Percentiles rank a stretch among this genome's conserved stretches.
Evolutionary conservation across 2,888 invertebrate species (phyloP).

Genomic region (Thelaira solivaga): DNA sequence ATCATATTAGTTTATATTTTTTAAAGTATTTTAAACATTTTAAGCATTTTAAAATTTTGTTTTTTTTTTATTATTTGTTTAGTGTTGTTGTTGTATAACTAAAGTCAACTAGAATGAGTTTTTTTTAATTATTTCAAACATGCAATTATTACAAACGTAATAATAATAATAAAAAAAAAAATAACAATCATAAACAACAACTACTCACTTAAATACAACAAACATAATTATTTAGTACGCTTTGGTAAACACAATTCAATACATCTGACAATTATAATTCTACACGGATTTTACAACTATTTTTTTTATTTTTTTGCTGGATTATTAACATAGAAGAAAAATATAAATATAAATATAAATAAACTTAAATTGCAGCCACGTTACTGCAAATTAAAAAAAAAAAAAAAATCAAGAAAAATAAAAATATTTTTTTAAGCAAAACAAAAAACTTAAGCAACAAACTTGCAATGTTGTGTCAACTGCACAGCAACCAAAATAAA

Average conservation of each 20-base stretch:
- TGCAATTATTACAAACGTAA: constrained; percentile 22
- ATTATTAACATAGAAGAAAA: not conserved
- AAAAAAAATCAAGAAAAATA: not conserved
- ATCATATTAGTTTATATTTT: no score
- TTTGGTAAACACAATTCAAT: constrained; percentile 38
- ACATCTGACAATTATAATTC: constrained; percentile 35
- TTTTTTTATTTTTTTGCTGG: no score
- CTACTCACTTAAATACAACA: constrained; percentile 22
- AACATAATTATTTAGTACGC: constrained; percentile 48
- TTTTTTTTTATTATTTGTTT: no score
- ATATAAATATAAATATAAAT: constrained; percentile 12
- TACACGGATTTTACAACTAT: no score
- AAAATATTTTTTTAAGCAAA: constrained; percentile 9
- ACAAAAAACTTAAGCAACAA: constrained; percentile 60
- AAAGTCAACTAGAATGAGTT: constrained; percentile 24
- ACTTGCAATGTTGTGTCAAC: constrained; percentile 54
- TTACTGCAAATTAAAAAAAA: not conserved
- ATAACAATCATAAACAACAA: no score
- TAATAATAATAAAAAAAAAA: no score
- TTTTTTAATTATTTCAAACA: constrained; percentile 5
- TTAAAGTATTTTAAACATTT: no score
- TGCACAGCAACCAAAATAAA: constrained; percentile 13
- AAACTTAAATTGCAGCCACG: constrained; percentile 28
- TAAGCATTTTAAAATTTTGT: no score
- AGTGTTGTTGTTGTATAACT: no score